These are phyloP conservation scores for Caloenas nicobarica DNA, from an alignment of 2,113 vertebrate species.

Conservation along the genomic window DNA sequence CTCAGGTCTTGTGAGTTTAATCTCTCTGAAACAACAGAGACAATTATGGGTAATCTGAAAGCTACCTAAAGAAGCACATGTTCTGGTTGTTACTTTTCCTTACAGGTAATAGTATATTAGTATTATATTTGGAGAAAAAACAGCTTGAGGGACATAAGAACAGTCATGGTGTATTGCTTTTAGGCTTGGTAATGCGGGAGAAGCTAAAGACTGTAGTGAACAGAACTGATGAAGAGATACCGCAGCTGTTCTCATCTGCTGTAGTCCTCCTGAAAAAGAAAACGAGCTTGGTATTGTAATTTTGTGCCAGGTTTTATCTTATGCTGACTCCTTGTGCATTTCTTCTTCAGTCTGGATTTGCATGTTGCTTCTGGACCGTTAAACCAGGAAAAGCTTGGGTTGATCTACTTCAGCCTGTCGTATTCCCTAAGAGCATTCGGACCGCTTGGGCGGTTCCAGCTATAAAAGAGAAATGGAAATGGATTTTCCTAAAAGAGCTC, in stretches of 20 bases:
- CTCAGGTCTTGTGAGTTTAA: not conserved
- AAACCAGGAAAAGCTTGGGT: not conserved
- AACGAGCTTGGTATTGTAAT: not conserved
- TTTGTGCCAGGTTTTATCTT: not conserved
- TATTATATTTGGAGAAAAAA: not conserved
- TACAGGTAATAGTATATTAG: not conserved
- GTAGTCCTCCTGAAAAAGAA: not conserved
- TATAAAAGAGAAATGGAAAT: not conserved
- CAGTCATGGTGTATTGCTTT: not conserved
- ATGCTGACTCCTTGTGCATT: not conserved
- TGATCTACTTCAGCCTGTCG: not conserved
- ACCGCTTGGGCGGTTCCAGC: rapidly evolving
- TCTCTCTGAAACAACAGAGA: not conserved
- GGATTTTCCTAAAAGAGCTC: not conserved
- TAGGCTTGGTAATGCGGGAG: not conserved
- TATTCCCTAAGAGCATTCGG: not conserved
- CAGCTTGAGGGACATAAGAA: not conserved
- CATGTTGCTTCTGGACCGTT: not conserved
- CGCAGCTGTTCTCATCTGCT: not conserved
- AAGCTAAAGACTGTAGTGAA: not conserved
- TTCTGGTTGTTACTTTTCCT: not conserved
- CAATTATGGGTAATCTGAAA: not conserved
- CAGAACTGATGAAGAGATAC: not conserved
- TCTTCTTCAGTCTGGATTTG: not conserved
- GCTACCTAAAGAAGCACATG: not conserved